These are phyloP conservation scores for Potorous gilbertii DNA, from an alignment of 2,797 vertebrate genomes.

Conservation along the genomic window DNA sequence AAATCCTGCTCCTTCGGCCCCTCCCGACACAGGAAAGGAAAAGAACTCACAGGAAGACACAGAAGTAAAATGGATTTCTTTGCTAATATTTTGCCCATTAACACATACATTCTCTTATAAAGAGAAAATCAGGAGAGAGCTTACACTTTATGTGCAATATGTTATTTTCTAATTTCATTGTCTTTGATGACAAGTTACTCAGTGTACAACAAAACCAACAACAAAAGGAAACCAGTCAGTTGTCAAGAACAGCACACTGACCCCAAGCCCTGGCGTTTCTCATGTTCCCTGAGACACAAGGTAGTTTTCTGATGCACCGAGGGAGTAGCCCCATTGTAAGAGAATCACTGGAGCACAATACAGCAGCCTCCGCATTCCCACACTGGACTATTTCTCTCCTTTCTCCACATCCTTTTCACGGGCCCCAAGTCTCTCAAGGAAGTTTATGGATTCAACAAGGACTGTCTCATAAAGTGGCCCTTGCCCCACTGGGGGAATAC, in stretches of 20 bases:
- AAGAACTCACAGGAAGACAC: background rate
- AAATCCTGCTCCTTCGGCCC: background rate
- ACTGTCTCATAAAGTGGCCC: conserved; percentile 33
- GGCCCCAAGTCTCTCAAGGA: conserved; percentile 30
- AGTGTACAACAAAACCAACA: background rate
- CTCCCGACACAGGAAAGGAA: background rate
- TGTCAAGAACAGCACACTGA: conserved; percentile 35
- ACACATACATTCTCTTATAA: background rate
- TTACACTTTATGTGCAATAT: background rate
- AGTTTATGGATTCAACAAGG: conserved; percentile 31
- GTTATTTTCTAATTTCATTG: background rate
- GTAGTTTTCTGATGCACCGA: conserved; percentile 7
- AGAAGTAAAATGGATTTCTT: background rate
- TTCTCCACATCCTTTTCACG: conserved; percentile 21
- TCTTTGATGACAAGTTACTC: background rate
- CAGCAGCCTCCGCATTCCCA: conserved; percentile 8
- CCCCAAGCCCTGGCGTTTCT: background rate
- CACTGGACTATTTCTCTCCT: conserved; percentile 38
- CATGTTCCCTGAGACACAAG: conserved; percentile 26
- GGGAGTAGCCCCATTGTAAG: background rate
- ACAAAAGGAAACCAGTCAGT: background rate
- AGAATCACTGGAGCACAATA: conserved; percentile 37
- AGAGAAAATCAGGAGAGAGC: background rate
- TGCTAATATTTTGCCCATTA: background rate
- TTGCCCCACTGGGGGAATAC: conserved; percentile 11